Evolutionary conservation across 2,888 invertebrate genomes (phyloP), one percentile per base, ranked within the genome.

Genomic region (Furcula furcula): DNA sequence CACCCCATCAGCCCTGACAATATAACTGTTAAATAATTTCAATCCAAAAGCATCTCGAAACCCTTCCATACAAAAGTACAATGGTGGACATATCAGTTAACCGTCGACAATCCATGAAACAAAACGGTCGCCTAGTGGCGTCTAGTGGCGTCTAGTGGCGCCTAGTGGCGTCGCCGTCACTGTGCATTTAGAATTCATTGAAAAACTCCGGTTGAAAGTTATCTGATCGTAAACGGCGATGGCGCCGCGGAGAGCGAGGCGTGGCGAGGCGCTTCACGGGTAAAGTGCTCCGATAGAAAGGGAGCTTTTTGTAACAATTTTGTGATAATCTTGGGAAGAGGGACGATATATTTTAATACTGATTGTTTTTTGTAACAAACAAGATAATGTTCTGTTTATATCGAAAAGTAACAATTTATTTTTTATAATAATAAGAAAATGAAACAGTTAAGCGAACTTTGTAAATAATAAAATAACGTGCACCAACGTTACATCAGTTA

Each of bases 181-280:
- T 47, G 45, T 60, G 56, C 84, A 88, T 89, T 89, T 89, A 88
- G 85, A 87, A 89, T 89, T 87, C 89, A 89, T 89, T 89, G 88
- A 83, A 88, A 87, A 87, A 81, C 66, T 75, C 72, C 52, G 64
- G 59, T 63, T 84, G 80, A 87, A 88, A 81, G 76, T 82, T 89
- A 89, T 89, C 89, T 70, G 89, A 89, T 89, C 79, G 82, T 67
- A 65, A 72, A 66, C 68, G 62, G 61, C 61, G 68, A 65, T 58
- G 65, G 44, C n/a, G n/a, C n/a, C 44, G 20, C 49, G 50, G 28
- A 40, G 50, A 40, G 46, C 44, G 46, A 33, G 10, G 18, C 29
- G 13, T 12, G 11, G 4, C n/a, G 3, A 42, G 34, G 57, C 38
- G 11, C 26, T 34, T n/a, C 12, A 7, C n/a, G 32, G 36, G 46